Percentiles rank a stretch among this genome's conserved stretches.
Evolutionary conservation across 1,140 invertebrate species (phyloP).

Genomic region (Marisa cornuarietis): DNA sequence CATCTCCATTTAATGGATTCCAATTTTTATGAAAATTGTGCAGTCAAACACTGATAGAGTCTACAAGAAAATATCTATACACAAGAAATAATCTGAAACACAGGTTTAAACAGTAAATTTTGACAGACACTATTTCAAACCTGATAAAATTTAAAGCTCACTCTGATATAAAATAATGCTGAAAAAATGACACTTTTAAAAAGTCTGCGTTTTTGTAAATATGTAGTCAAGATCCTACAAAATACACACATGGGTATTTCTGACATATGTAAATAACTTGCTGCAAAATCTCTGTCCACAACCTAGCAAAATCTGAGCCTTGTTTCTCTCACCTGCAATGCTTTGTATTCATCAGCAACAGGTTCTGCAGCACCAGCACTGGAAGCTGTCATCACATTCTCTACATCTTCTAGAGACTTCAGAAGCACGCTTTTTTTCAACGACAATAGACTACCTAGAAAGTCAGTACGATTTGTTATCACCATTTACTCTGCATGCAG

Average conservation of each 20-base stretch:
- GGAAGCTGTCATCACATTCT: not conserved
- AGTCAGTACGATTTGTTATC: constrained; percentile 5
- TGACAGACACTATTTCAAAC: not conserved
- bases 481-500: not conserved
- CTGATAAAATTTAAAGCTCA: not conserved
- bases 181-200: not conserved
- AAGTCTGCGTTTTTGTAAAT: too few relatives aligned
- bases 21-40: too few relatives aligned
- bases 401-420: constrained; percentile 34
- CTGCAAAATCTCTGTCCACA: not conserved
- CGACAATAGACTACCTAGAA: constrained; percentile 46
- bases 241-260: too few relatives aligned
- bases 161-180: not conserved
- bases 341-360: constrained; percentile 54
- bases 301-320: not conserved
- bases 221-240: too few relatives aligned
- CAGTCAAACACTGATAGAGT: too few relatives aligned
- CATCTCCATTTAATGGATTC: too few relatives aligned
- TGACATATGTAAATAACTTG: too few relatives aligned
- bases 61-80: too few relatives aligned
- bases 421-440: constrained; percentile 49
- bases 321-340: constrained; percentile 48
- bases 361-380: not conserved
- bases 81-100: too few relatives aligned
- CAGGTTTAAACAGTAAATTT: too few relatives aligned